Conservation (phyloP, 2,888 invertebrate species). For the Drosophila atroscutellata region DNA sequence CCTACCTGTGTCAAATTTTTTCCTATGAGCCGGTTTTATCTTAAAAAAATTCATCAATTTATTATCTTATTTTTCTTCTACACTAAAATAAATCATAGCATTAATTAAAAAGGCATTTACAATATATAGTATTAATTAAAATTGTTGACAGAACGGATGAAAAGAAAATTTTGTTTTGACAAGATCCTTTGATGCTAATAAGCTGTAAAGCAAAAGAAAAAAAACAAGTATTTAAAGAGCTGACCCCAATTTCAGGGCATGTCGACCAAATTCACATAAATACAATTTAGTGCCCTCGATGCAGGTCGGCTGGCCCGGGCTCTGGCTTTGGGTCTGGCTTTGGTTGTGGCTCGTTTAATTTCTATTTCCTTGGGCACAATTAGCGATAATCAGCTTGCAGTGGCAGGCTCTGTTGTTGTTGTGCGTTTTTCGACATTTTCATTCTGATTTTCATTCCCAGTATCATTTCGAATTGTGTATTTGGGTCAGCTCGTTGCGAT, state of each 20-base stretch:
- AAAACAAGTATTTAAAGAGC: constrained; percentile 30
- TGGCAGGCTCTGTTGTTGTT: constrained; percentile 21
- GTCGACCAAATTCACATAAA: constrained; percentile 20
- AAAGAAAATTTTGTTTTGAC: background rate
- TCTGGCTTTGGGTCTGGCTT: constrained; percentile 6
- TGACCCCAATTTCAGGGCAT: constrained; percentile 37
- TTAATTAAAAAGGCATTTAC: background rate
- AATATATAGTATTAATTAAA: background rate
- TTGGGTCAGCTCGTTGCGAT: constrained; percentile 72
- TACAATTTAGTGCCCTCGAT: constrained; percentile 16
- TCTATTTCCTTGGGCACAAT: constrained; percentile 70
- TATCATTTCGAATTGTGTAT: constrained; percentile 47
- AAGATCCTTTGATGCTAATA: constrained; percentile 9
- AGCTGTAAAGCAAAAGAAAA: constrained; percentile 40
- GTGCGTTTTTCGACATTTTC: constrained; percentile 34
- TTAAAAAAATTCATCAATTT: background rate
- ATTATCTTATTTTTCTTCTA: background rate
- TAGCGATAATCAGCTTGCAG: constrained; percentile 74
- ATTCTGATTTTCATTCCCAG: constrained; percentile 29
- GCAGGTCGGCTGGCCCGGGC: constrained; percentile 10
- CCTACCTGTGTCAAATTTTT: constrained; percentile 54
- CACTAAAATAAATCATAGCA: no score
- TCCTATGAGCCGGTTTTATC: background rate
- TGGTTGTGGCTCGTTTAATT: constrained; percentile 44
- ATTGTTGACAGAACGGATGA: background rate